Evolutionary conservation across 2,888 invertebrate genomes (phyloP).

Genomic region (Monoplex corrugatus): DNA sequence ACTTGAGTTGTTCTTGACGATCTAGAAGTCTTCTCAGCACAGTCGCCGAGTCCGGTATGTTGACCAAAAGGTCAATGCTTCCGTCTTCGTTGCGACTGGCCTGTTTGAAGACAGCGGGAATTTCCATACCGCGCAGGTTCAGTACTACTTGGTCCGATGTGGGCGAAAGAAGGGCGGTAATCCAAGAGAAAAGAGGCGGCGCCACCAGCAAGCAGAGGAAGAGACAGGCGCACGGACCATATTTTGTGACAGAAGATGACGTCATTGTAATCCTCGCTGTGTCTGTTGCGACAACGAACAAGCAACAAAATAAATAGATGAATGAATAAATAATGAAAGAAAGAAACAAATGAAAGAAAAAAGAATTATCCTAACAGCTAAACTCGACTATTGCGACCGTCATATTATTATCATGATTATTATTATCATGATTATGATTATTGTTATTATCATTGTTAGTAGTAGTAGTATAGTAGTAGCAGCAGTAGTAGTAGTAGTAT

Average conservation of each 20-base stretch:
- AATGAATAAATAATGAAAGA: no score
- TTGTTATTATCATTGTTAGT: no score
- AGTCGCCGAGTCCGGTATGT: conserved; percentile 47
- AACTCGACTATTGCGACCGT: no score
- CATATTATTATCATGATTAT: no score
- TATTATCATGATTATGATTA: no score
- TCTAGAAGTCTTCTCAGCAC: conserved; percentile 1
- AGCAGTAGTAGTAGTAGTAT: no score
- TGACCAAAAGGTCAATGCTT: conserved; percentile 52
- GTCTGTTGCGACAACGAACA: no score
- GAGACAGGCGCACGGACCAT: neutral
- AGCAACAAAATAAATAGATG: no score
- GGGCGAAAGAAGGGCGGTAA: neutral
- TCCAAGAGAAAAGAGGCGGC: conserved; percentile 26
- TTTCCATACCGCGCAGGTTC: neutral
- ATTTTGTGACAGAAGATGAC: neutral
- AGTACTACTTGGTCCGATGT: neutral
- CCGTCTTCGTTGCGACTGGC: conserved; percentile 48
- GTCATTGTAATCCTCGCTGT: neutral
- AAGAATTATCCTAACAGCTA: no score
- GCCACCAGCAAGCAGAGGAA: conserved; percentile 34
- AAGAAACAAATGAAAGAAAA: no score
- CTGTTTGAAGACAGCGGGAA: conserved; percentile 36
- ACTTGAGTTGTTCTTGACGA: neutral
- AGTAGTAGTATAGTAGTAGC: no score